Conservation (phyloP, 2,113 vertebrate species). For the Gasterosteus nipponicus region DNA sequence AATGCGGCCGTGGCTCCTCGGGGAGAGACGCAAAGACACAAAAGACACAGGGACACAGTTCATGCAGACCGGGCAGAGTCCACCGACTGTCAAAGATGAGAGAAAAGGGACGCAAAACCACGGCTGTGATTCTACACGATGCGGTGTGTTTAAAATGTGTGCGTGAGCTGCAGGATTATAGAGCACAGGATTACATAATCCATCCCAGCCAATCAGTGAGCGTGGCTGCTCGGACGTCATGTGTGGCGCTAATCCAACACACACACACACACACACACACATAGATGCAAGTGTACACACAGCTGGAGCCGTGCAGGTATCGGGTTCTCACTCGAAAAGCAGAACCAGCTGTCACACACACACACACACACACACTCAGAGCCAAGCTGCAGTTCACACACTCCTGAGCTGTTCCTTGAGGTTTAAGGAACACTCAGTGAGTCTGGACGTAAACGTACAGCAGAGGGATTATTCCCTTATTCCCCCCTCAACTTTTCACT, state of each 20-base stretch:
- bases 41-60: background rate
- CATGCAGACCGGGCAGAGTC: background rate
- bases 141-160: background rate
- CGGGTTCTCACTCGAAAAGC: constrained; percentile 28
- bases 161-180: background rate
- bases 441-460: constrained; percentile 9
- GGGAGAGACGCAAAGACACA: background rate
- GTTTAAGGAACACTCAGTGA: constrained; percentile 7
- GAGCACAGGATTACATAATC: constrained; percentile 41
- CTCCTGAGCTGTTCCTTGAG: background rate
- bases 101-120: background rate
- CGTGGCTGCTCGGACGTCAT: constrained; percentile 21
- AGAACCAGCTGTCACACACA: constrained; percentile 42
- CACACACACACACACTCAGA: background rate
- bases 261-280: constrained; percentile 21
- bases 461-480: constrained; percentile 11
- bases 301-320: constrained; percentile 47
- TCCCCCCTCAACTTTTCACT: constrained; percentile 8
- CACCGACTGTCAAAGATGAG: background rate
- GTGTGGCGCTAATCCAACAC: constrained; percentile 25
- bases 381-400: too few relatives aligned
- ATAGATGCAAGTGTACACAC: constrained; percentile 34
- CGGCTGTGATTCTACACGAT: background rate
- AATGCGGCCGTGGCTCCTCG: background rate
- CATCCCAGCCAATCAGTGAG: constrained; percentile 33